Base-by-base conservation (phyloP, 1,140 invertebrate genomes). In the Heliconius eleuchia region DNA sequence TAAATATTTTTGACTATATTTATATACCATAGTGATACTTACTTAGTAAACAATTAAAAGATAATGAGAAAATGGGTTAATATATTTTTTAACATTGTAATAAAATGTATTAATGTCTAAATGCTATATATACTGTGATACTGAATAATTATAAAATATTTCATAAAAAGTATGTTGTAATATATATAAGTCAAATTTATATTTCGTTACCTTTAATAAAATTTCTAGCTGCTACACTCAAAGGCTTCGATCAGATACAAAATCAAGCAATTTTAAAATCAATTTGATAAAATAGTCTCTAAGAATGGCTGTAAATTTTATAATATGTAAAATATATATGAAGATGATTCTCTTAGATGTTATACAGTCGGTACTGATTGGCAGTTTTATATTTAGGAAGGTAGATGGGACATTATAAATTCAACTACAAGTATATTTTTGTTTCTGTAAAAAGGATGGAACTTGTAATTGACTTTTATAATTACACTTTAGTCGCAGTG, bases 401-500 rank as follows among this genome's bases (percentile, higher is more conserved):
- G n/a, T 66, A 66, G 57, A 27, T 27, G 23, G 5, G 9, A 66
- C 27, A 66, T 66, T 66, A 66, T 30, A 66, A 27, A 66, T 16
- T n/a, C 60, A 66, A 66, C 23, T 30, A 66, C 60, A 66, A 66
- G 60, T 66, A 66, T 66, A 66, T 30, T 19, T 27, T 70, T 16
- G 19, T 16, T 46, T 46, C 42, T 71, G 34, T 80, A 80, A 78
- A 71, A 57, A 82, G 84, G 84, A 87, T 84, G 86, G 86, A 85
- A 60, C 70, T 79, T 76, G 71, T 87, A 85, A 87, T 85, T 85
- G 83, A 87, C 86, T 77, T 76, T 23, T 50, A 76, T 71, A 42
- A 13, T 74, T 27, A 16, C 11, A 30, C 11, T 30, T 66, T 66
- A 66, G 27, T 30, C 1, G 60, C 23, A 16, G n/a, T 4, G 4